Conservation (phyloP, 2,113 vertebrate genomes). For the Empidonax traillii region DNA sequence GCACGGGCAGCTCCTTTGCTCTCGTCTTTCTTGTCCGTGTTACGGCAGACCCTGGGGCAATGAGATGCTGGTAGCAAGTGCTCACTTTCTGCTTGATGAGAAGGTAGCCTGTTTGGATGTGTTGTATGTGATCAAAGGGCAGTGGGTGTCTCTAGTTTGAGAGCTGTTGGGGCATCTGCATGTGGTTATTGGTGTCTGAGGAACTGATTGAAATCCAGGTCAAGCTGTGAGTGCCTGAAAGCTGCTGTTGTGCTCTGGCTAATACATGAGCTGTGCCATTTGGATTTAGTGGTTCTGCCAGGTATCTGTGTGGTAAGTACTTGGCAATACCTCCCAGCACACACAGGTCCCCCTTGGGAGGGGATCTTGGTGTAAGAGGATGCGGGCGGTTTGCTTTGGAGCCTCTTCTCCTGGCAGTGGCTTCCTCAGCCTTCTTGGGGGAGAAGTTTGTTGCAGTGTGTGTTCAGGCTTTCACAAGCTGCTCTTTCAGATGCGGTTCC, state of each 20-base stretch:
- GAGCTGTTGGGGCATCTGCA: background rate
- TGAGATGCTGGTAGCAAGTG: background rate
- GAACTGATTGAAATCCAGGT: background rate
- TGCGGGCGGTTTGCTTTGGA: background rate
- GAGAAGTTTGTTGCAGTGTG: fast-evolving
- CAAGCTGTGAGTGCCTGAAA: background rate
- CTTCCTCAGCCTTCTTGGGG: background rate
- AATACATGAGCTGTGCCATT: fast-evolving
- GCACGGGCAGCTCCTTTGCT: background rate
- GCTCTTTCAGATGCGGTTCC: background rate
- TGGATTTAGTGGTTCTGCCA: background rate
- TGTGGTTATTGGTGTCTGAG: background rate
- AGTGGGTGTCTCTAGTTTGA: background rate
- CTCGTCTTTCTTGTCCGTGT: background rate
- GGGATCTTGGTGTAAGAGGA: background rate
- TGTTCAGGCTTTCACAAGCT: background rate
- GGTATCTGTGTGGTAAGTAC: background rate
- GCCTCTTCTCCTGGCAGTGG: background rate
- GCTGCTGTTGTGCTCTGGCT: background rate
- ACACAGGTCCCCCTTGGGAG: background rate
- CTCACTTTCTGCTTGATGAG: background rate
- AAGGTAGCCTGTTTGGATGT: background rate
- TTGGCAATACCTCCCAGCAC: background rate
- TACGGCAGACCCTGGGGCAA: background rate
- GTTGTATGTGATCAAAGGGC: background rate